Conservation (phyloP, 2,113 vertebrate species). For the Capreolus pygargus region DNA sequence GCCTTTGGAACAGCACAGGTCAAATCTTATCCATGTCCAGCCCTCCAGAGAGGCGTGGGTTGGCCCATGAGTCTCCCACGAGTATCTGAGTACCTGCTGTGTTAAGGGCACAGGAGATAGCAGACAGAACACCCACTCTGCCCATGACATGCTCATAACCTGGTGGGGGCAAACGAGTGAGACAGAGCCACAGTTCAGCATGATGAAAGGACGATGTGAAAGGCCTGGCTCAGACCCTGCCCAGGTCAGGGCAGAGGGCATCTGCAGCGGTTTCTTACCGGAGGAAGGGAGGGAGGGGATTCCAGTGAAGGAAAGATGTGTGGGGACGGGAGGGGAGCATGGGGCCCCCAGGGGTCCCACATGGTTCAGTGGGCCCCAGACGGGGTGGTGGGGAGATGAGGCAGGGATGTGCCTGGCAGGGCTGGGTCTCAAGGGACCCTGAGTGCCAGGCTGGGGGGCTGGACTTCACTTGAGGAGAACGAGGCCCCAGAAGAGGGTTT, state of each 20-base stretch:
- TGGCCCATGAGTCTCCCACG: background rate
- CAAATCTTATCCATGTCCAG: background rate
- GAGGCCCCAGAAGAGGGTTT: background rate
- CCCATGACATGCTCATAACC: background rate
- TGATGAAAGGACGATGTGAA: background rate
- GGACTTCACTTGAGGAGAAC: background rate
- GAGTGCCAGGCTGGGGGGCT: background rate
- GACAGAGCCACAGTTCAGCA: background rate
- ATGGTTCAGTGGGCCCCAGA: background rate
- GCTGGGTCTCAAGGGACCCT: background rate
- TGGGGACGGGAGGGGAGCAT: fast-evolving
- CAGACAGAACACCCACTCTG: background rate
- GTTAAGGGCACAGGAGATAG: background rate
- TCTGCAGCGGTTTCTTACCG: background rate
- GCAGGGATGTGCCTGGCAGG: background rate
- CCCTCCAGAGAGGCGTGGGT: background rate
- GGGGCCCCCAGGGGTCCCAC: background rate
- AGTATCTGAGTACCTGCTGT: background rate
- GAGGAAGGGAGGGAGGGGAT: background rate
- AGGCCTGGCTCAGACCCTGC: fast-evolving
- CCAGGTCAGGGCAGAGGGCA: background rate
- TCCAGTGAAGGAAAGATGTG: background rate
- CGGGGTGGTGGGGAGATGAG: background rate
- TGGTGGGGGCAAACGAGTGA: background rate
- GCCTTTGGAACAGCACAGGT: background rate